Evolutionary conservation across 2,797 vertebrate species (phyloP), one percentile per base, ranked within the genome.

Genomic region (Xenentodon cancila): DNA sequence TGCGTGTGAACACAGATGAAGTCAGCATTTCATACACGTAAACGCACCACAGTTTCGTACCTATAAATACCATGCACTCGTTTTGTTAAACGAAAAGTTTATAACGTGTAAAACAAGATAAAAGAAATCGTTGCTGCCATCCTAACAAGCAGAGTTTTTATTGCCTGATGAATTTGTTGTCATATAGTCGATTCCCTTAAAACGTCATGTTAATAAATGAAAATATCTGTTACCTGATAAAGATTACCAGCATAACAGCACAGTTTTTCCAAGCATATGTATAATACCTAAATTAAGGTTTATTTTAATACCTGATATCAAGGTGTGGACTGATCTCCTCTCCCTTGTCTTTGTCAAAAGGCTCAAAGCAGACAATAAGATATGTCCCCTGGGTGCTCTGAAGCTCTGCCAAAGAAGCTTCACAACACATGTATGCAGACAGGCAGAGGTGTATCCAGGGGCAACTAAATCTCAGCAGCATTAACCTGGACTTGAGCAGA

Each of bases 401-500:
- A 54, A 58, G 72, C 61, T 37, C 59, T 27, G 19, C 74, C 69
- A 30, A 68, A 79, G 75, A 65, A 54, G 79, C 88, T 80, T 78
- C 80, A 80, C 86, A 85, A 89, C 89, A 79, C 80, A 90, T 73
- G 75, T 68, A 78, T 89, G 82, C 78, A 84, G 77, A 71, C 75
- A 77, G 77, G 64, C 54, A 65, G 61, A 75, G 60, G 84, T 77
- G 88, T 93, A 86, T 89, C 91, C 88, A 88, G 68, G 90, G 87
- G 86, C 84, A 90, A 93, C 91, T 70, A 78, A 88, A 81, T 86
- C 86, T 88, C 86, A 69, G 50, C 62, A 68, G 89, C 73, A 70
- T 75, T 85, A 70, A 78, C 81, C 70, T 66, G 63, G 71, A 77
- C 79, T 70, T 68, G 63, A 70, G 64, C 72, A 77, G 81, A 81